These are phyloP conservation scores for Aphaenogaster rudis DNA, from an alignment of 1,140 invertebrate genomes.

Conservation along the genomic window DNA sequence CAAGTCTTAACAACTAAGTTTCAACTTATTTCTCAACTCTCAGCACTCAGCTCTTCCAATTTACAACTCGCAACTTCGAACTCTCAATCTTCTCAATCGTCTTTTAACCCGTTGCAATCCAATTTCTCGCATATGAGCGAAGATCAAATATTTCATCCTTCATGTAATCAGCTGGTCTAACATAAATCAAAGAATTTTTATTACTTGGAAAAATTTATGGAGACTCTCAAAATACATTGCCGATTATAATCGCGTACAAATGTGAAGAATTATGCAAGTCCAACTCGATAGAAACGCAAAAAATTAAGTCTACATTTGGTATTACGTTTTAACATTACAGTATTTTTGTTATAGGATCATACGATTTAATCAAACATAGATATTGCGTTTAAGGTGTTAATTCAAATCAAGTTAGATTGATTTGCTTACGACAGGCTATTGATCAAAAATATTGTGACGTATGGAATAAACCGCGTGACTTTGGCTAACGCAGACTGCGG, in stretches of 20 bases:
- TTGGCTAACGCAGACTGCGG: not conserved
- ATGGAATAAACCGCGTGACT: not conserved
- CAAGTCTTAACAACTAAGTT: not conserved
- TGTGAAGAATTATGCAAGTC: not conserved
- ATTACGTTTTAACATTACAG: not conserved
- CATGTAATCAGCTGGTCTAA: not conserved
- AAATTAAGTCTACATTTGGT: not conserved
- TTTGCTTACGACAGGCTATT: not conserved
- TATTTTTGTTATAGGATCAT: not conserved
- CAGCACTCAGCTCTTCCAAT: not conserved
- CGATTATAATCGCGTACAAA: not conserved
- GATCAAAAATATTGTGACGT: constrained; percentile 13
- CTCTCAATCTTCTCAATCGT: not conserved
- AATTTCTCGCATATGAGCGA: not conserved
- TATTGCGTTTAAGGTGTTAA: not conserved
- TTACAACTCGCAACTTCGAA: constrained; percentile 12
- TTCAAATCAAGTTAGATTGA: constrained; percentile 1
- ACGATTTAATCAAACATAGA: not conserved
- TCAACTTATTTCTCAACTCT: not conserved
- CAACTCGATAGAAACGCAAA: not conserved
- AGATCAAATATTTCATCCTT: not conserved
- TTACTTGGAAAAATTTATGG: not conserved
- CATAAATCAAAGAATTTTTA: not conserved
- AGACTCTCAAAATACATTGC: not conserved
- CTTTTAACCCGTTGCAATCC: not conserved